Conservation (phyloP, 2,888 invertebrate species). For the Tridacna crocea region DNA sequence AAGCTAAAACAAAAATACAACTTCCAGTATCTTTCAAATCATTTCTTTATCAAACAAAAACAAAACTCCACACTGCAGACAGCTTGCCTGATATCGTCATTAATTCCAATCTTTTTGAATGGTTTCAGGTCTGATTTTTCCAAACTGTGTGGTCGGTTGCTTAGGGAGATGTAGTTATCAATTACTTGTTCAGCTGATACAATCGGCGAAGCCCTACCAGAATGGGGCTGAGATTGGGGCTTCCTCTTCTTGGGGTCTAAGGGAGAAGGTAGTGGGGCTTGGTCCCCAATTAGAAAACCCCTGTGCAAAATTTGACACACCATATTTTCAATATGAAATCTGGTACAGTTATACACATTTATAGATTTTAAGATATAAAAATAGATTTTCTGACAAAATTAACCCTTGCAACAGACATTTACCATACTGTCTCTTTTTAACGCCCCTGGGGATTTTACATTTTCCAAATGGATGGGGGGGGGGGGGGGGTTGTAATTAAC, state of each 20-base stretch:
- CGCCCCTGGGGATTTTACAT: no score
- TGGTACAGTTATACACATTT: not conserved
- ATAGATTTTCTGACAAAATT: not conserved
- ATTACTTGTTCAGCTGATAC: slow-evolving; percentile 71
- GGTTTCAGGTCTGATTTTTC: slow-evolving; percentile 42
- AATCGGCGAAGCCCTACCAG: slow-evolving; percentile 66
- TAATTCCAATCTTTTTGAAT: slow-evolving; percentile 48
- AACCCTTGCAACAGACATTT: no score
- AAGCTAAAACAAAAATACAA: slow-evolving; percentile 2
- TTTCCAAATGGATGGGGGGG: no score
- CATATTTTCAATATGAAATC: no score
- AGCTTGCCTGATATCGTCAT: slow-evolving; percentile 67
- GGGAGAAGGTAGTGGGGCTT: slow-evolving; percentile 36
- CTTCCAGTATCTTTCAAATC: not conserved
- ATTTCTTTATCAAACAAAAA: no score
- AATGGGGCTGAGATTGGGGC: slow-evolving; percentile 23
- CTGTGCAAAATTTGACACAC: slow-evolving; percentile 59
- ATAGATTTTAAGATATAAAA: not conserved
- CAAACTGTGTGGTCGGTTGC: slow-evolving; percentile 62
- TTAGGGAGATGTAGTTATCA: slow-evolving; percentile 72
- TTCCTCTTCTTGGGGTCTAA: slow-evolving; percentile 22
- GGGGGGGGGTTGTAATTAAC: no score
- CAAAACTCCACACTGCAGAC: not conserved
- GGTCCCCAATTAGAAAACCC: slow-evolving; percentile 64
- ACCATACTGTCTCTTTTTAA: not conserved